These are phyloP conservation scores for Meiosimyza decipiens DNA, from an alignment of 2,888 invertebrate species.

Conservation along the genomic window DNA sequence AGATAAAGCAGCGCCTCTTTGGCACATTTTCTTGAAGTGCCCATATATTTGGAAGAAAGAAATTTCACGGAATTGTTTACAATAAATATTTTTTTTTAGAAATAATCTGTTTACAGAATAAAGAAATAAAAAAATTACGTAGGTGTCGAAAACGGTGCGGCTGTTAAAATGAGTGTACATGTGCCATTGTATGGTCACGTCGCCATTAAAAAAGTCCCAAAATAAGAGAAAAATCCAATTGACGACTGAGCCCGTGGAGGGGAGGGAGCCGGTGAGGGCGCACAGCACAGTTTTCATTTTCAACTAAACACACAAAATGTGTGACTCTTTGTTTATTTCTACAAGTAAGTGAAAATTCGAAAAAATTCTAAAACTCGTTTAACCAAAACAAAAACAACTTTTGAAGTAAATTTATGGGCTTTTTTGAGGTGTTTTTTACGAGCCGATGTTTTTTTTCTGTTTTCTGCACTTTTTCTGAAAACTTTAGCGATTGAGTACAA, in stretches of 20 bases:
- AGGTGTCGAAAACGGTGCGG: conserved; percentile 23
- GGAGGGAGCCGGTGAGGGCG: too few relatives aligned
- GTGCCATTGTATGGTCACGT: conserved; percentile 31
- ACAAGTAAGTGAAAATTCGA: conserved; percentile 34
- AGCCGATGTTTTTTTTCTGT: neutral
- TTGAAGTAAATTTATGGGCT: conserved; percentile 9
- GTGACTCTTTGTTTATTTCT: conserved; percentile 38
- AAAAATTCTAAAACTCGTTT: conserved; percentile 24
- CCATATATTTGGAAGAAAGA: neutral
- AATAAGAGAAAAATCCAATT: conserved; percentile 15
- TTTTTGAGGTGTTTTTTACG: neutral
- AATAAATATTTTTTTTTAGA: conserved; percentile 23
- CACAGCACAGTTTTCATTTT: too few relatives aligned
- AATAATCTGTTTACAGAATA: conserved; percentile 46
- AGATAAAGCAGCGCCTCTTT: neutral
- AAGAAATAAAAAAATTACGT: conserved; percentile 35
- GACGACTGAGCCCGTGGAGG: too few relatives aligned
- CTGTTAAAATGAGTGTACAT: conserved; percentile 13
- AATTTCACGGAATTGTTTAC: conserved; percentile 12
- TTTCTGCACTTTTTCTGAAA: neutral
- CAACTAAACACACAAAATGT: neutral
- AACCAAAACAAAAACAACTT: neutral
- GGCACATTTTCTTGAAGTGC: too few relatives aligned
- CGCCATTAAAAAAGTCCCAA: conserved; percentile 34
- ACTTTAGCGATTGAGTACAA: conserved; percentile 32